Base-by-base conservation (phyloP, 2,888 invertebrate species). In the Agrilus mali region DNA sequence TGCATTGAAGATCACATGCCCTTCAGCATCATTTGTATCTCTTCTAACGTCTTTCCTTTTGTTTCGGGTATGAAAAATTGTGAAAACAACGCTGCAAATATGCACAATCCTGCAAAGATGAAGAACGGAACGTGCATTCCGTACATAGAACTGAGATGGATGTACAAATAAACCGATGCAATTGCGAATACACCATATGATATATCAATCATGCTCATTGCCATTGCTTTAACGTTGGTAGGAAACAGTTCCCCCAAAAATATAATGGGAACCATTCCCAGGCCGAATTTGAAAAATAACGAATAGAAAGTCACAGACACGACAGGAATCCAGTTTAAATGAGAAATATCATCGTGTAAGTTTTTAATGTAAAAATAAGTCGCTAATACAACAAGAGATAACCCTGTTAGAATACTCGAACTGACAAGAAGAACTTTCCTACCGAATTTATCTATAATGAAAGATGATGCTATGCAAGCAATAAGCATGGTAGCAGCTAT, bases 231-330 rank as follows among this genome's bases (percentile, higher is more conserved):
- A 13, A 67, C 58, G 35, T 60, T 61, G 2, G 65, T 60, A 1
- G 67, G 63, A 46, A 67, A 67, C 10, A 67, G 45, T 51, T 67
- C 67, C 1, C 63, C 64, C 6, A 64, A 64, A 41, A 65, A 55
- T n/a, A 66, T 61, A 38, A 65, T 64, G 0, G 66, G 66, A 2
- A 66, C 63, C 41, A 64, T 56, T 1, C 66, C 66, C 13, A 66
- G 48, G 7, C 66, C 66, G 7, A 60, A 49, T 50, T 64, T 64
- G 40, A 63, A 65, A n/a, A 57, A 55, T 7, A 58, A 52, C 7
- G 66, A 65, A 47, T 65, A 66, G 4, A 59, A 41, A 58, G 65
- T 61, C 1, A 66, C 61, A 2, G 61, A 52, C 4, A 54, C 56
- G 6, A 66, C 52, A 0, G 66, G 66, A 3, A 65, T 56, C 63